phyloP scores from a whole-genome alignment of 2,797 vertebrate genomes.

The Oceanodroma leucorhoa region DNA sequence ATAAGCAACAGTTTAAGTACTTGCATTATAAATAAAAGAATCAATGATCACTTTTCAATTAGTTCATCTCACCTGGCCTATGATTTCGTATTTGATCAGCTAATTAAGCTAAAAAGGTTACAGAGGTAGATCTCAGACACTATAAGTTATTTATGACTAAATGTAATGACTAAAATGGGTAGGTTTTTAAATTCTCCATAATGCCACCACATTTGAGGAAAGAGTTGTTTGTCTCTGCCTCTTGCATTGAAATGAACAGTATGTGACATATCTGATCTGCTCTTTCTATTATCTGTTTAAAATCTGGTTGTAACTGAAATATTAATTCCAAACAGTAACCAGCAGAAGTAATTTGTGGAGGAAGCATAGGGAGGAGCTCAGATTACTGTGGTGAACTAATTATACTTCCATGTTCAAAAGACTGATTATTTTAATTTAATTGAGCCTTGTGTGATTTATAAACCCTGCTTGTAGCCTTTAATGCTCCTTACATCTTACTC shows the following conservation, averaged over 20 bases:
- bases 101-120: neutral
- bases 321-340: neutral
- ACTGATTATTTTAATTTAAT: neutral
- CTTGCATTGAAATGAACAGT: neutral
- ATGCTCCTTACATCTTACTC: neutral
- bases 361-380: neutral
- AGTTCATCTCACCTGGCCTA: neutral
- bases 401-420: neutral
- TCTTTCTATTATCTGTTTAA: neutral
- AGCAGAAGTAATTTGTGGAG: neutral
- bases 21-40: neutral
- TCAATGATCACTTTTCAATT: neutral
- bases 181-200: neutral
- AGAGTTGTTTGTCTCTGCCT: neutral
- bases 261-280: neutral
- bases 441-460: neutral
- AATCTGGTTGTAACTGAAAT: neutral
- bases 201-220: neutral
- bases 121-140: neutral
- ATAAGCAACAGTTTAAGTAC: neutral
- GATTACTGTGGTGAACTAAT: neutral
- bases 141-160: neutral
- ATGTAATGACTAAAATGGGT: neutral
- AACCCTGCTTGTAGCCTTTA: neutral
- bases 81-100: neutral